phyloP scores from a whole-genome alignment of 1,140 invertebrate species.

The Nephila pilipes region DNA sequence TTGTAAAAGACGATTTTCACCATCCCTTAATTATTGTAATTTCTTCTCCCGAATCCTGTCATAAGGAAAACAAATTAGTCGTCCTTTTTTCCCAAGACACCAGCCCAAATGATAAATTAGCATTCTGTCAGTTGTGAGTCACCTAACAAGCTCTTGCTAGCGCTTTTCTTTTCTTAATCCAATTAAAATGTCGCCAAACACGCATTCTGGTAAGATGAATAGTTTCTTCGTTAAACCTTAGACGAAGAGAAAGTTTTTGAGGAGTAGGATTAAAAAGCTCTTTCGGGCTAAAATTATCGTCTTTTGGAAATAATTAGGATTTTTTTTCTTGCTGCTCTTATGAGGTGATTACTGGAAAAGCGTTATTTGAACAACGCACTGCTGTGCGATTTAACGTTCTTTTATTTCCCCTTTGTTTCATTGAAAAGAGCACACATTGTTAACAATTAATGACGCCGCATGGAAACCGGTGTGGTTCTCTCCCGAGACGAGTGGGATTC shows the following conservation, averaged over 20 bases:
- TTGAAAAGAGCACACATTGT: conserved; percentile 65
- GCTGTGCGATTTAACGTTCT: background rate
- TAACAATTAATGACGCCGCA: conserved; percentile 73
- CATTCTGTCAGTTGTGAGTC: conserved; percentile 70
- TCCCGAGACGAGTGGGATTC: background rate
- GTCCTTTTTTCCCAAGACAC: conserved; percentile 68
- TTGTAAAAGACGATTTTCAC: conserved; percentile 68
- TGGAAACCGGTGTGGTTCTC: conserved; percentile 46
- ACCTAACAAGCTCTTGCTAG: conserved; percentile 68
- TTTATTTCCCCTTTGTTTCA: conserved; percentile 28
- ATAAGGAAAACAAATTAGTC: conserved; percentile 75
- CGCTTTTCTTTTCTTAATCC: conserved; percentile 71
- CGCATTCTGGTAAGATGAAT: conserved; percentile 70
- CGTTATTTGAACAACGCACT: conserved; percentile 44
- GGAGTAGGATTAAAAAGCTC: conserved; percentile 70
- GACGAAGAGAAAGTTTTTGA: conserved; percentile 67
- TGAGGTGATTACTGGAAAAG: conserved; percentile 67
- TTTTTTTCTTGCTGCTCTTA: conserved; percentile 56
- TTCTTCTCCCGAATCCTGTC: conserved; percentile 70
- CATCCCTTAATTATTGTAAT: conserved; percentile 75
- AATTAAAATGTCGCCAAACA: conserved; percentile 75
- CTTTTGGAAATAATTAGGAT: conserved; percentile 72
- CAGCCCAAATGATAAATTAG: conserved; percentile 73
- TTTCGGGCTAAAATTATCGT: conserved; percentile 68
- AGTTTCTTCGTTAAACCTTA: conserved; percentile 71